Percentiles rank a stretch among this genome's conserved stretches.
These are phyloP conservation scores for Spinus pinus DNA, from an alignment of 2,797 vertebrate genomes.

Conservation along the genomic window DNA sequence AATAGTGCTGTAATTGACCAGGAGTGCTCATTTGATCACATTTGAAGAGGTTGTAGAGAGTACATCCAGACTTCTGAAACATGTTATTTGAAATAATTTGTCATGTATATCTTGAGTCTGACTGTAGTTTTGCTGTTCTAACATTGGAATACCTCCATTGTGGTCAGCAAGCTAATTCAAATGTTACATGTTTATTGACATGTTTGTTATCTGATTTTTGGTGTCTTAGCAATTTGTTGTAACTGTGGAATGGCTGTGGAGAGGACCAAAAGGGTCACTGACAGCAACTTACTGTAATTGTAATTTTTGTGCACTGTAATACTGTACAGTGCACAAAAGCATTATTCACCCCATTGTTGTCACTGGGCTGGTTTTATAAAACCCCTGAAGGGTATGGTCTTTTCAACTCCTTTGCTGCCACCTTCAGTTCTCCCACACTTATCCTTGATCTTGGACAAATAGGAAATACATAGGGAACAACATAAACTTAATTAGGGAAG, in stretches of 20 bases:
- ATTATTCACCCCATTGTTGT: not conserved
- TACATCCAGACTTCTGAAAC: not conserved
- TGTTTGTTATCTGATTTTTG: not conserved
- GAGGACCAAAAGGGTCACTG: not conserved
- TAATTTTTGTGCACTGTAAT: no score
- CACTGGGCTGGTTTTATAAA: not conserved
- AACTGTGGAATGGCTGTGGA: not conserved
- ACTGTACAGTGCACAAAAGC: not conserved
- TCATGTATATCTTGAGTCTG: not conserved
- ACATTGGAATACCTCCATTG: not conserved
- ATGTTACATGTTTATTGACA: not conserved
- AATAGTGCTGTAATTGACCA: not conserved
- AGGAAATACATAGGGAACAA: not conserved
- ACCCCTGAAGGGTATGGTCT: not conserved
- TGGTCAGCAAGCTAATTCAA: not conserved
- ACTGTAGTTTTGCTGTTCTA: not conserved
- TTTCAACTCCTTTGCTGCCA: not conserved
- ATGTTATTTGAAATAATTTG: not conserved
- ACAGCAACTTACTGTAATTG: not conserved
- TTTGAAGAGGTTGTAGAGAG: not conserved
- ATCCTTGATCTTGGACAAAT: not conserved
- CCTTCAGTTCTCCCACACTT: not conserved
- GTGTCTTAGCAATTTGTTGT: not conserved
- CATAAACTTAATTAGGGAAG: not conserved
- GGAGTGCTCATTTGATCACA: not conserved